Percentiles rank a stretch among this genome's conserved stretches.
Conservation (phyloP, 2,797 vertebrate genomes). For the Anguilla marmorata region DNA sequence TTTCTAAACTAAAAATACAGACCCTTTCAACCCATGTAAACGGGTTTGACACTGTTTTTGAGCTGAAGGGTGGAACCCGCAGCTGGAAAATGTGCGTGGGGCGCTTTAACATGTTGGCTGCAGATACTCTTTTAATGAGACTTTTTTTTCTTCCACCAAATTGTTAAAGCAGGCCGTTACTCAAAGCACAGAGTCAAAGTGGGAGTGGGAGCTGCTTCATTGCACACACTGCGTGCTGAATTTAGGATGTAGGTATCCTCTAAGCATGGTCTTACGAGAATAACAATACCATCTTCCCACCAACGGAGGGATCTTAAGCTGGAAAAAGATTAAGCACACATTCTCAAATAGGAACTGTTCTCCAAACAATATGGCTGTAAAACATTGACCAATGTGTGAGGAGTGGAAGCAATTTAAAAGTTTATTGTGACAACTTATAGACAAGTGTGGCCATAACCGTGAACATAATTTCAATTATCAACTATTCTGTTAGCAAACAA, state of each 20-base stretch:
- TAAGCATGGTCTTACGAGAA: slow-evolving; percentile 17
- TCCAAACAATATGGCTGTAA: neutral
- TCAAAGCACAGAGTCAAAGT: slow-evolving; percentile 24
- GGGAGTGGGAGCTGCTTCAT: slow-evolving; percentile 32
- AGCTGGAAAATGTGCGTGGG: slow-evolving; percentile 50
- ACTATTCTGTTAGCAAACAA: slow-evolving; percentile 56
- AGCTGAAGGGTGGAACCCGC: slow-evolving; percentile 59
- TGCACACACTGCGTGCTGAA: slow-evolving; percentile 26
- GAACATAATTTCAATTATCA: slow-evolving; percentile 46
- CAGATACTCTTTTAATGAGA: slow-evolving; percentile 49
- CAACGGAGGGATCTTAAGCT: slow-evolving; percentile 31
- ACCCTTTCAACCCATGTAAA: slow-evolving; percentile 41
- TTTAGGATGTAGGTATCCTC: slow-evolving; percentile 38
- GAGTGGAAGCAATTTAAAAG: slow-evolving; percentile 37
- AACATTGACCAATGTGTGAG: neutral
- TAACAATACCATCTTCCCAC: slow-evolving; percentile 25
- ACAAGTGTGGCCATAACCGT: slow-evolving; percentile 22
- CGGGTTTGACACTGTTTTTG: slow-evolving; percentile 54
- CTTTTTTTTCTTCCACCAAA: slow-evolving; percentile 41
- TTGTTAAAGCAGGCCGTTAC: slow-evolving; percentile 48
- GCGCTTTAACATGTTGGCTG: slow-evolving; percentile 23
- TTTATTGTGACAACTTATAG: slow-evolving; percentile 53
- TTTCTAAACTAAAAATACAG: slow-evolving; percentile 57
- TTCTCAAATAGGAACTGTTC: slow-evolving; percentile 25
- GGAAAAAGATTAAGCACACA: slow-evolving; percentile 20